A percentile compares a stretch with the other conserved stretches of the same genome.
Conservation (phyloP, 1,140 invertebrate species). For the Pogonomyrmex barbatus region DNA sequence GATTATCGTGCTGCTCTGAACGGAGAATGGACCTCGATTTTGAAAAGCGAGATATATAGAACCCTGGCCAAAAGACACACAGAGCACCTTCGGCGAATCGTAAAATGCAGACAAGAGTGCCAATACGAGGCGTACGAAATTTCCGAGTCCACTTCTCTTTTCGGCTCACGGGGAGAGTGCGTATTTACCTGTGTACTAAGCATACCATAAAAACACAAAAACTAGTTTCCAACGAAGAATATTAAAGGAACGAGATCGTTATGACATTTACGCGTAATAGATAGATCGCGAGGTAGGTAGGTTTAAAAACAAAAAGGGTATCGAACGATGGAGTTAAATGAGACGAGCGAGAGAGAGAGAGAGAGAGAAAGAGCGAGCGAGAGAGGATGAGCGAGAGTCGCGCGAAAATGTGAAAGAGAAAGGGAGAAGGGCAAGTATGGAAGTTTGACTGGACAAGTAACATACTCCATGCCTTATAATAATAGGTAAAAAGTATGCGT, state of each 20-base stretch:
- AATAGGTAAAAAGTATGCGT: constrained; percentile 83
- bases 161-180: constrained; percentile 46
- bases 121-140: constrained; percentile 66
- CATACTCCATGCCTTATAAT: constrained; percentile 86
- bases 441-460: constrained; percentile 78
- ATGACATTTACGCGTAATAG: constrained; percentile 42
- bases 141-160: constrained; percentile 54
- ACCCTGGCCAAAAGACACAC: constrained; percentile 32
- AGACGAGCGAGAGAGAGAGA: constrained; percentile 30
- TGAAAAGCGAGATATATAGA: neutral
- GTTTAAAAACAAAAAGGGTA: constrained; percentile 56
- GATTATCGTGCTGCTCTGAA: constrained; percentile 48
- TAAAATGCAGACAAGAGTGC: constrained; percentile 61
- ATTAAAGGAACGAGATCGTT: constrained; percentile 38
- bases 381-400: neutral
- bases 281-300: constrained; percentile 40
- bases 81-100: constrained; percentile 13
- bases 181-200: constrained; percentile 49
- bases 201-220: constrained; percentile 41
- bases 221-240: constrained; percentile 58
- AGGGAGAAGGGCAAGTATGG: neutral
- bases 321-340: constrained; percentile 38
- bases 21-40: constrained; percentile 46
- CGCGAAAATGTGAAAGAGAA: constrained; percentile 20
- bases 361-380: constrained; percentile 31